phyloP scores from a whole-genome alignment of 2,113 vertebrate species.

The Crotophaga sulcirostris region DNA sequence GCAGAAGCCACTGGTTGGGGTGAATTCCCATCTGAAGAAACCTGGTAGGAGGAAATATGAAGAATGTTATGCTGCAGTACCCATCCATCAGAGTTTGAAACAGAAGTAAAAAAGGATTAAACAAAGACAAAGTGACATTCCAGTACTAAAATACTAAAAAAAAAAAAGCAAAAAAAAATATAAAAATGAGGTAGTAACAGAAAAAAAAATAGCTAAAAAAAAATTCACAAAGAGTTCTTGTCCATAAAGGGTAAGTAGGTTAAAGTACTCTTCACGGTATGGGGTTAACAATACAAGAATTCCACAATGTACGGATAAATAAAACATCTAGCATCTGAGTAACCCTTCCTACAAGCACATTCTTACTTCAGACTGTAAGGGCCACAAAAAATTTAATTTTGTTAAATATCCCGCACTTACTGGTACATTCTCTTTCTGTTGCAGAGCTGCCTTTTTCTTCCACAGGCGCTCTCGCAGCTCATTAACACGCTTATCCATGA shows the following conservation, averaged over 20 bases:
- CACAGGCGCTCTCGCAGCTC: slow-evolving; percentile 94
- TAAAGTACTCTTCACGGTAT: too few species aligned
- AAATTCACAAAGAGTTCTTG: neutral
- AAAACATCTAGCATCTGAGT: neutral
- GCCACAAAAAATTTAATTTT: neutral
- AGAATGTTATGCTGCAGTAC: neutral
- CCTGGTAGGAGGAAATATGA: slow-evolving; percentile 57
- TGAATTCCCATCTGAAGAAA: slow-evolving; percentile 79
- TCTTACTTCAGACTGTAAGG: neutral
- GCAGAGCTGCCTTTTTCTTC: slow-evolving; percentile 97
- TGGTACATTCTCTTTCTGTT: slow-evolving; percentile 93
- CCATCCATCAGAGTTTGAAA: neutral
- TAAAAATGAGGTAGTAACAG: neutral
- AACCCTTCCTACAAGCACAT: neutral
- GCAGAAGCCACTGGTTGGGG: slow-evolving; percentile 80
- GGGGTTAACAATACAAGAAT: slow-evolving; percentile 9
- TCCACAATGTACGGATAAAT: neutral
- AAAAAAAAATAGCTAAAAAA: neutral
- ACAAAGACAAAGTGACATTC: neutral
- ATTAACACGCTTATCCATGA: slow-evolving; percentile 94
- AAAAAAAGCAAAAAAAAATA: neutral
- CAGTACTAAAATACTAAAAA: neutral
- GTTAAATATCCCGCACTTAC: slow-evolving; percentile 74
- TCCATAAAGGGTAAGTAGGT: neutral
- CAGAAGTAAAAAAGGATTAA: neutral